Base-by-base conservation (phyloP, 2,797 vertebrate genomes). In the Falco novaeseelandiae region DNA sequence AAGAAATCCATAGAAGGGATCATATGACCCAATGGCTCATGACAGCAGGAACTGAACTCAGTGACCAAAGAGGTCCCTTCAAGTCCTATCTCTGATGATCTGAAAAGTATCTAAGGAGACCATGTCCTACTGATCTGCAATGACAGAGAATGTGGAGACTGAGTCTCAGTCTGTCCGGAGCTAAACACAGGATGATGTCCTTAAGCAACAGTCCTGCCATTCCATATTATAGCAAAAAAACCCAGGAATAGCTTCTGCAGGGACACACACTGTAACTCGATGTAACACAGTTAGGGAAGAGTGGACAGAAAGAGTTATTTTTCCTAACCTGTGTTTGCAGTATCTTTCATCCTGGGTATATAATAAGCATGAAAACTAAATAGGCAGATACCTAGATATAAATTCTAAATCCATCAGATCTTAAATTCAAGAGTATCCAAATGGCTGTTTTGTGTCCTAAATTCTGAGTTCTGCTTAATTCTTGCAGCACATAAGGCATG, bases 381-480 rank as follows among this genome's bases (percentile, higher is more conserved):
- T 29, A 85, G 40, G 25, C 49, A 78, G 72, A 46, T 89, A 89
- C 54, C 22, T 89, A 85, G 40, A 74, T 78, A 67, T 5, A 78
- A 51, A 79, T 92, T 66, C 85, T 48, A 86, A 95, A 93, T 69
- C 54, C 46, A 79, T 58, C 27, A 70, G 54, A 57, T 62, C 51
- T 86, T 84, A 76, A 79, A 91, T 85, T 55, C 61, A 69, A 82
- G 55, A 57, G 21, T 86, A 71, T 89, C 79, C 38, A 89, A 95
- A 89, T 74, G 46, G 44, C 48, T 94, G 34, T 22, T 79, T 36
- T 71, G 73, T 94, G 72, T 29, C 78, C 94, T 88, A 80, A 90
- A 94, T 96, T 95, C 91, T 65, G 73, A 83, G 71, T 69, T 94
- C 76, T 91, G 29, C 49, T 90, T 93, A 74, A 87, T 97, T 94